Evolutionary conservation across 2,888 invertebrate genomes (phyloP).

Genomic region (Philonicus albiceps): DNA sequence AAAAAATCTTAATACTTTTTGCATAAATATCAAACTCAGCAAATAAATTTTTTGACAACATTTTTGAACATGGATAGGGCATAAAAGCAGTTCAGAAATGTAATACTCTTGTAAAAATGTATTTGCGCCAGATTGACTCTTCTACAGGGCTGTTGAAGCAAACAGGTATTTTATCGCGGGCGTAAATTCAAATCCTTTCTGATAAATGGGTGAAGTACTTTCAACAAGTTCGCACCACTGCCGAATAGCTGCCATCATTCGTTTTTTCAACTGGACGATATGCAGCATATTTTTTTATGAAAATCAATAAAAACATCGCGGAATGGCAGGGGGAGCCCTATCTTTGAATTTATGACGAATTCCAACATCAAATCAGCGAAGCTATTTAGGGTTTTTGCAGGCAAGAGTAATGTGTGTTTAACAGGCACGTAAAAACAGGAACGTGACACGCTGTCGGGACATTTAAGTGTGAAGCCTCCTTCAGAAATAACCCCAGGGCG

Average conservation of each 20-base stretch:
- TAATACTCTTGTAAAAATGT: not conserved
- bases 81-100: not conserved
- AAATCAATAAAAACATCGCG: not conserved
- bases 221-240: not conserved
- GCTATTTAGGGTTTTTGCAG: not conserved
- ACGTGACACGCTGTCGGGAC: not conserved
- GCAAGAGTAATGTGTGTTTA: not conserved
- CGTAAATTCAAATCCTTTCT: not conserved
- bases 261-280: not conserved
- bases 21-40: not conserved
- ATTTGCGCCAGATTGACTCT: not conserved
- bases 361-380: not conserved
- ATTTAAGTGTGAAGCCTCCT: not conserved
- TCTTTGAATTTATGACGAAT: not conserved
- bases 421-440: not conserved
- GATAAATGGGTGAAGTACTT: not conserved
- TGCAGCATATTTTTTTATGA: not conserved
- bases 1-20: not conserved
- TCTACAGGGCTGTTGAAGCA: not conserved
- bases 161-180: not conserved
- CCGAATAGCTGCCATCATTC: not conserved
- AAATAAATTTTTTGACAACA: not conserved
- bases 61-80: not conserved
- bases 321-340: not conserved
- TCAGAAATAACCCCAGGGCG: not conserved